Percentiles rank a stretch among this genome's conserved stretches.
Conservation (phyloP, 2,113 vertebrate species). For the Stictonetta naevosa region DNA sequence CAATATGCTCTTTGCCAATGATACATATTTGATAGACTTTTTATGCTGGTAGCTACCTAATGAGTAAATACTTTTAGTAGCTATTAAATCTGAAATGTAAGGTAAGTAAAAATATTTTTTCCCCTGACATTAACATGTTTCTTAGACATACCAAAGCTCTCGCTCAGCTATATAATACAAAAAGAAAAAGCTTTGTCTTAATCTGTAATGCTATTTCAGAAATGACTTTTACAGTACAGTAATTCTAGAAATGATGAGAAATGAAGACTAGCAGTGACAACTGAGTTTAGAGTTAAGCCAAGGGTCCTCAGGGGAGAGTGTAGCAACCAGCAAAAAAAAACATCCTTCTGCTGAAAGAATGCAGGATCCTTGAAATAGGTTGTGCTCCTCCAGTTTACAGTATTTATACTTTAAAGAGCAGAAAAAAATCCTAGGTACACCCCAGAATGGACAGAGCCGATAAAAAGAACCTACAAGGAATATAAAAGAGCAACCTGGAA, state of each 20-base stretch:
- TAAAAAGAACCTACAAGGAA: neutral
- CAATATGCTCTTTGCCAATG: conserved; percentile 21
- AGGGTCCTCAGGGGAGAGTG: neutral
- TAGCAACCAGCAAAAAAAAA: neutral
- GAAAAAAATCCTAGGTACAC: neutral
- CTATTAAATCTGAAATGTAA: conserved; percentile 52
- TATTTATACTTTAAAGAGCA: neutral
- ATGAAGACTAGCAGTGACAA: conserved; percentile 34
- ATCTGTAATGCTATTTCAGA: conserved; percentile 55
- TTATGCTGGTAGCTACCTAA: conserved; percentile 23
- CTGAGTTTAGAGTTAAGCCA: neutral
- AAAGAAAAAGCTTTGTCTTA: conserved; percentile 48
- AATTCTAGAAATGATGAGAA: conserved; percentile 56
- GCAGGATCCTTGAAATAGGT: neutral
- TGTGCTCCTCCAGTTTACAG: neutral
- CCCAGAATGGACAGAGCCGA: neutral
- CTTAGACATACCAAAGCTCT: conserved; percentile 33
- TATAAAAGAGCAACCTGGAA: neutral
- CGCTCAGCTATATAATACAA: conserved; percentile 22
- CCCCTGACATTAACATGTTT: conserved; percentile 11
- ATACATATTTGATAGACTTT: neutral
- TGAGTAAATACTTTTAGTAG: conserved; percentile 52
- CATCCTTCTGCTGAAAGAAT: neutral
- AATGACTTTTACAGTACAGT: conserved; percentile 42
- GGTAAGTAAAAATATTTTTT: conserved; percentile 30